Evolutionary conservation across 2,113 vertebrate genomes (phyloP), one percentile per base, ranked within the genome.

Genomic region (Cyanoderma ruficeps): DNA sequence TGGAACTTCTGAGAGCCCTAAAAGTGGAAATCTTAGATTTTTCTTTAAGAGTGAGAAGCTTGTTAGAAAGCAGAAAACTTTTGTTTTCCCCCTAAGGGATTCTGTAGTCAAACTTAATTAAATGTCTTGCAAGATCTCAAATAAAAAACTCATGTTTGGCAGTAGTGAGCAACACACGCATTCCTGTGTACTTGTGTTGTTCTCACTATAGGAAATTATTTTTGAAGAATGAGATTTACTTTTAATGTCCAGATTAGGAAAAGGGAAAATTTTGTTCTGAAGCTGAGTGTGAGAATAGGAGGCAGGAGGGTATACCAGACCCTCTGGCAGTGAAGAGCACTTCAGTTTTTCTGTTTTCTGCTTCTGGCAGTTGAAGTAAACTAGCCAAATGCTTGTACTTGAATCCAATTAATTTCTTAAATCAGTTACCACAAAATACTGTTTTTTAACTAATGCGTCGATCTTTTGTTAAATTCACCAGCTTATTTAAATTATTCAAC

Each of bases 41-140:
- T 57, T 31, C 28, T 92, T 41, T 41, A 33, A 64, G 85, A 83
- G 30, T 57, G 79, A 85, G 27, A 77, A 70, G 55, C 53, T 89
- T 93, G 67, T 93, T 97, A 93, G 90, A 96, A 95, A 95, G 90
- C 88, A 88, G 83, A 90, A 86, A 60, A 25, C 41, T 85, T 71
- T 76, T 76, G 18, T 91, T 83, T 90, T 72, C 31, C 42, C 87
- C 76, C 37, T 64, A 61, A 74, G 93, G 94, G 79, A 67, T 91
- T 93, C 70, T 76, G 25, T 61, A 90, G 70, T 72, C 78, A 70
- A 65, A 82, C 11, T 68, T 67, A 76, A 77, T 78, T 93, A 61
- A 87, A 35, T 37, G 25, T 65, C 67, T 89, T 77, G 25, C 0
- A 3, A 59, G 90, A 92, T 86, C 42, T 88, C 42, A 75, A 85